Base-by-base conservation (phyloP, 2,888 invertebrate species). In the Ornithoptera priamus region DNA sequence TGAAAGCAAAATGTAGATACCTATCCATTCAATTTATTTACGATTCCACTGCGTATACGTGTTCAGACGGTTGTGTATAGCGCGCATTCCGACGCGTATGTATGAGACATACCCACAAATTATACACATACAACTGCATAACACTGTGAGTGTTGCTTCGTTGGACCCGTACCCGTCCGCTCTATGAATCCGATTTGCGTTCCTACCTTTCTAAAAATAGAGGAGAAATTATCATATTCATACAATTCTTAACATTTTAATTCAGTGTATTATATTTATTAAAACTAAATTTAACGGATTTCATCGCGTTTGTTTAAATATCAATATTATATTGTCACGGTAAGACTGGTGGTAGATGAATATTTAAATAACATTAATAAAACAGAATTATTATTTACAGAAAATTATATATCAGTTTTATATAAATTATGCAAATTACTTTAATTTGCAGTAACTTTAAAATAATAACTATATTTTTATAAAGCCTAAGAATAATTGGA, bases 21-120 rank as follows among this genome's bases (percentile, higher is more conserved):
- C 64, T 88, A 90, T 85, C 87, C 88, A 90, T 91, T 90, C 90
- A 90, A 89, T 92, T 90, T 92, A 91, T 92, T 92, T 91, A 90
- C 90, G 90, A 91, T 89, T 87, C 89, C 81, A 80, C 84, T 82
- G 81, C 88, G 87, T 86, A 85, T 85, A 85, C 85, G 85, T 81
- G 82, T 85, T 82, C 84, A 85, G 79, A 81, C 79, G 80, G 74
- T 74, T 75, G 79, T 82, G 82, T 87, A 85, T 82, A 83, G 82
- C 81, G 84, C 88, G 87, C 91, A 91, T 92, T 90, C 90, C 90
- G 84, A 83, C 83, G 86, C 86, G 87, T 85, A 87, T 85, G 84
- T 83, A 78, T 62, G 67, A 67, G 77, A 85, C 81, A 76, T 80
- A 82, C 80, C 82, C 85, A 86, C 84, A 85, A 83, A 83, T 83